Evolutionary conservation across 2,797 vertebrate genomes (phyloP).

Genomic region (Tachyglossus aculeatus): DNA sequence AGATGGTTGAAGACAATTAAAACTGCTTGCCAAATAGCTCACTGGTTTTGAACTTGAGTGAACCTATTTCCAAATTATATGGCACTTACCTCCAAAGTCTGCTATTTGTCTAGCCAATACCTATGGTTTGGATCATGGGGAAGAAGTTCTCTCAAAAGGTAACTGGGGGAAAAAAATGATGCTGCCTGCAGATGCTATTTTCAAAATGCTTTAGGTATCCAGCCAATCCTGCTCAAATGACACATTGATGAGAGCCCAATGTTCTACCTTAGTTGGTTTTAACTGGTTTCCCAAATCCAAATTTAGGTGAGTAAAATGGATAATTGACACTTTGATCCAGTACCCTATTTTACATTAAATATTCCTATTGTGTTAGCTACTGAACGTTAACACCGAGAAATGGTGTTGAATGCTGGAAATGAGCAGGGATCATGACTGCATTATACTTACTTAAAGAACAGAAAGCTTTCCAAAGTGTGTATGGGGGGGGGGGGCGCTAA

Average conservation of each 20-base stretch:
- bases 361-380: neutral
- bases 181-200: neutral
- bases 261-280: neutral
- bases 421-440: no score
- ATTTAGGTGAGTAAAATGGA: constrained; percentile 3
- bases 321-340: neutral
- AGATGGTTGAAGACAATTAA: constrained; percentile 9
- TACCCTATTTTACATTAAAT: neutral
- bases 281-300: neutral
- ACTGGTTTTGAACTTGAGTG: constrained; percentile 14
- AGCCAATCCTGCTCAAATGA: neutral
- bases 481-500: no score
- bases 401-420: no score
- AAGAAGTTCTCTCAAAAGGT: neutral
- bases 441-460: no score
- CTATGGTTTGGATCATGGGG: neutral
- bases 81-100: neutral
- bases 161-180: neutral
- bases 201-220: neutral
- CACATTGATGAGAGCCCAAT: neutral
- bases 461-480: no score
- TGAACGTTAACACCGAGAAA: neutral
- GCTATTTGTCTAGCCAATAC: neutral
- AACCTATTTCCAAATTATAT: neutral
- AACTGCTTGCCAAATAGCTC: neutral